phyloP scores from a whole-genome alignment of 2,888 invertebrate species.

The Hemicrepidius hirtus region DNA sequence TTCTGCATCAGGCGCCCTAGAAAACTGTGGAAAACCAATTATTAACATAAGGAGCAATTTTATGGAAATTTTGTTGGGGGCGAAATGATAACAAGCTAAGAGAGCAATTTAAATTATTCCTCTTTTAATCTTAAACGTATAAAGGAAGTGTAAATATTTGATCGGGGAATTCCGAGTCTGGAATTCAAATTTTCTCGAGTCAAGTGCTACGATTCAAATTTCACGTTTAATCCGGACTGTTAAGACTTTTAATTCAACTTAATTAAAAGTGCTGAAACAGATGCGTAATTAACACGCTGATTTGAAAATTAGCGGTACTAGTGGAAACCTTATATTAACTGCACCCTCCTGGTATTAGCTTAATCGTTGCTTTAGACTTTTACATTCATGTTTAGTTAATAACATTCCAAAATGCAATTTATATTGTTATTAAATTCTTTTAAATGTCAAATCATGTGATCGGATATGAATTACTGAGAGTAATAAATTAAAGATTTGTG shows the following conservation, averaged over 20 bases:
- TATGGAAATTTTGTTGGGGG: constrained; percentile 39
- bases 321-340: background rate
- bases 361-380: background rate
- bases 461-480: no score
- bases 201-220: constrained; percentile 11
- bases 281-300: constrained; percentile 4
- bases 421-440: no score
- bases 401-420: no score
- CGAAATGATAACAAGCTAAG: constrained; percentile 41
- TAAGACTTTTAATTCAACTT: constrained; percentile 29
- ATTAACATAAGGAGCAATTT: constrained; percentile 42
- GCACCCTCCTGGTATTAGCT: background rate
- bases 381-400: background rate
- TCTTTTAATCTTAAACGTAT: constrained; percentile 43
- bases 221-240: constrained; percentile 19
- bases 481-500: no score
- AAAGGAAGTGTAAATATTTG: constrained; percentile 44
- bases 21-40: constrained; percentile 41
- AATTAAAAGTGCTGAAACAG: constrained; percentile 7
- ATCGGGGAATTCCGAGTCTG: constrained; percentile 19
- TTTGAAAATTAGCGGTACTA: constrained; percentile 17
- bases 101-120: constrained; percentile 41
- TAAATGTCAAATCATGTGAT: no score
- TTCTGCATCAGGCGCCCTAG: constrained; percentile 16
- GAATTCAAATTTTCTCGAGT: constrained; percentile 33